Percentiles rank a stretch among this genome's conserved stretches.
phyloP scores from a whole-genome alignment of 1,140 invertebrate genomes.

The Samia ricini region DNA sequence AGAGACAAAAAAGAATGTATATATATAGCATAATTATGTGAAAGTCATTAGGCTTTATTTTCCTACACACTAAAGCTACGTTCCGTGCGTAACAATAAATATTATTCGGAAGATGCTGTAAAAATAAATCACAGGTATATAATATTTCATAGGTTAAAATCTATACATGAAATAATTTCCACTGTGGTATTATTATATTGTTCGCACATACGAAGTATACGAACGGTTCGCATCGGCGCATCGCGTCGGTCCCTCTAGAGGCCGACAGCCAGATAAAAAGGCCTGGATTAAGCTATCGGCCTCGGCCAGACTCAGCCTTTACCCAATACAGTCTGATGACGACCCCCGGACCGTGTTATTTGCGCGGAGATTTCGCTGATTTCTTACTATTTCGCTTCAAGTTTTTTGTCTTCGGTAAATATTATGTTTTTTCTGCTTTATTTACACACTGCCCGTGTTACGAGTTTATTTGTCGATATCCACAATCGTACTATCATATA shows the following conservation, averaged over 20 bases:
- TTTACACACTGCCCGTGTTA: background rate
- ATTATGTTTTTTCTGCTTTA: background rate
- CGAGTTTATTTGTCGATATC: too few species aligned
- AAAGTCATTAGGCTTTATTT: too few species aligned
- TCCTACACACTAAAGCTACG: too few species aligned
- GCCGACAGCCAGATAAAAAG: conserved; percentile 14
- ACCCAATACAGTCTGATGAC: conserved; percentile 17
- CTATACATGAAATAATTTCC: background rate
- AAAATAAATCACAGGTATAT: too few species aligned
- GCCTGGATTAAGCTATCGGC: conserved; percentile 26
- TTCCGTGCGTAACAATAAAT: too few species aligned
- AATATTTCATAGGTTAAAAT: too few species aligned
- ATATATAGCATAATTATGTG: too few species aligned
- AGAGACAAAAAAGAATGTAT: too few species aligned
- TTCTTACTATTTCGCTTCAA: background rate
- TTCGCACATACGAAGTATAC: background rate
- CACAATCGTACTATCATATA: too few species aligned
- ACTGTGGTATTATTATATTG: background rate
- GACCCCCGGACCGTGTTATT: conserved; percentile 16
- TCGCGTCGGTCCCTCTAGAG: background rate
- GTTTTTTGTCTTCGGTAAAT: background rate
- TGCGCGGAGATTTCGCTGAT: conserved; percentile 11
- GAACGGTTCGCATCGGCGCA: background rate
- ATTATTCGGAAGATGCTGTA: too few species aligned
- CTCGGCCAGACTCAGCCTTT: conserved; percentile 9